Evolutionary conservation across 2,888 invertebrate species (phyloP), one percentile per base, ranked within the genome.

Genomic region (Pimpla rufipes): DNA sequence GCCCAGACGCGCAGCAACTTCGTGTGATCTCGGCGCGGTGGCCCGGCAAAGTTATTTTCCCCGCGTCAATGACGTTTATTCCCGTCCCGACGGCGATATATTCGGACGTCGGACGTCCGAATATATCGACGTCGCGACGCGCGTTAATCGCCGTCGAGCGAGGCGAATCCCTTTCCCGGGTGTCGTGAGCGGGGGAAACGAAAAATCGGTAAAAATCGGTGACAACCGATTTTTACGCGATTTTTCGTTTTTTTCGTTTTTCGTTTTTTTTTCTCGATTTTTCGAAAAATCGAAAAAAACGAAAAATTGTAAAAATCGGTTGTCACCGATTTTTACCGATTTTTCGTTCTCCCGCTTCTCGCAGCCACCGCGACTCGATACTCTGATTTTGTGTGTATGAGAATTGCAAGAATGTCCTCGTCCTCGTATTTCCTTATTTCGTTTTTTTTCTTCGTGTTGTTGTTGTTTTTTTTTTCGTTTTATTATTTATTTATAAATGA

Each of bases 1-100:
- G 88, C 90, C 90, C 88, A 88, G 88, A 87, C 86, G 88, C 88
- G 87, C 87, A 88, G 87, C 86, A 79, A 68, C 77, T 79, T 79
- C 75, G 42, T 62, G 40, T 55, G 40, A 78, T 7, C 73, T 64
- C 70, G 47, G 40, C 74, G 78, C 79, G 81, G 68, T 23, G 40
- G 11, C 57, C 2, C 64, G 1, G 35, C 35, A 47, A 64, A 45
- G 18, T 13, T 23, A 35, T 52, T 52, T 37, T 16, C 1, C 16
- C 5, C n/a, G n/a, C 7, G n/a, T 16, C 29, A 35, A 59, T 35
- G 6, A 35, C 35, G n/a, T 59, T 59, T 59, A n/a, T 7, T 35
- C 11, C 2, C 16, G 29, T 35, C 6, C 4, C 6, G 10, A 21
- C 18, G 21, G 29, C n/a, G n/a, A 55, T 11, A 29, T 29, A 55